Base-by-base conservation (phyloP, 2,797 vertebrate species). In the Leptoclinus maculatus region DNA sequence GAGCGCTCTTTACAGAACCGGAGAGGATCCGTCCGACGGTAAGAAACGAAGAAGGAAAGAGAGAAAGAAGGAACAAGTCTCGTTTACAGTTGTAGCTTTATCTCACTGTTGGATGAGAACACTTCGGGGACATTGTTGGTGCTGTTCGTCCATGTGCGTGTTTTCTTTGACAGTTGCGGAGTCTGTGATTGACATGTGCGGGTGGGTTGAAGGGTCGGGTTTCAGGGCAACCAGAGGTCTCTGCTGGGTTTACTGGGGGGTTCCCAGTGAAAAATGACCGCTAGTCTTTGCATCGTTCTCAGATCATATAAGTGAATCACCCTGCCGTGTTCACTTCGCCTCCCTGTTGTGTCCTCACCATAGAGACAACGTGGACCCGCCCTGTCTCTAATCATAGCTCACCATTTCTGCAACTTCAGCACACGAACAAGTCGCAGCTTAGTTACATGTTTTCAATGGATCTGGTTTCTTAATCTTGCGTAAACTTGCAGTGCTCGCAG, bases 111-210 rank as follows among this genome's bases (percentile, higher is more conserved):
- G 12, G 5, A 2, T 3, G 36, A 6, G 1, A 12, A 25, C 32
- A 2, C 53, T 4, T 6, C 53, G 6, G 54, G 3, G 45, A 3
- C 6, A 5, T 23, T 12, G 67, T 1, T n/a, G 57, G 3, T 27
- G 45, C 56, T 41, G 25, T 10, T 54, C 58, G 45, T 32, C n/a
- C 59, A 19, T 38, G 73, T 39, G 76, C 12, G 75, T 62, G 67
- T 56, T 76, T 51, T 54, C 6, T 49, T 16, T 84, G 74, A 86
- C 80, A 85, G 79, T 65, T 69, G 60, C 16, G 21, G 34, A 39
- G 66, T 57, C 36, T 45, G 80, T 89, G 89, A 87, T 84, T 90
- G 86, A 86, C 88, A 81, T 72, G 78, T 83, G 88, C 77, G 84
- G 17, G 62, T 89, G 86, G 68, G 34, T 49, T 56, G 74, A 58